Base-by-base conservation (phyloP, 2,888 invertebrate genomes). In the Eustalomyia histrio region DNA sequence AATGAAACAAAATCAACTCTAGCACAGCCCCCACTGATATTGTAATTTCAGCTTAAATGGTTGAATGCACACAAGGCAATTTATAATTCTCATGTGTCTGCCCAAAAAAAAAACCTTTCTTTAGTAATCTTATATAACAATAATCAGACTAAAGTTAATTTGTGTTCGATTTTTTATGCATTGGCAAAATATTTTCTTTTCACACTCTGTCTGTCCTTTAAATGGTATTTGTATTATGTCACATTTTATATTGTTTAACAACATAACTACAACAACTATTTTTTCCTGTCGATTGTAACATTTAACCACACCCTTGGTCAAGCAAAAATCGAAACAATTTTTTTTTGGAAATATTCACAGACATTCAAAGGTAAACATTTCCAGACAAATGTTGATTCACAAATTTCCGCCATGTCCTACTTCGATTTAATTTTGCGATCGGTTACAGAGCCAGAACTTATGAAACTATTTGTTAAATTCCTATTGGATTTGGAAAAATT, bases 361-460 rank as follows among this genome's bases (percentile, higher is more conserved):
- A 91, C 89, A 89, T 90, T 90, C 88, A 89, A 91, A 89, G 91
- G 90, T 88, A 91, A 91, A 90, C 89, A 91, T 91, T 93, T 94
- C 90, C 94, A 97, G 97, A 96, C 94, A 90, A 95, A 96, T 79
- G 93, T 95, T 85, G 95, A 95, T 84, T 98, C 99, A 90, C 95
- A 98, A 88, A 94, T 97, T 76, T 96, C 98, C 63, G 97, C 98
- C 10, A 97, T 96, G 87, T 96, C 97, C 8, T 99, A 99, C 91
- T 93, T 98, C 82, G 98, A 99, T 91, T 92, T 99, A 84, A 94
- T 97, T 86, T 90, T 99, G 82, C 93, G 98, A 61, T 96, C 96
- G 65, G 95, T 97, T 14, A 95, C 96, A 0, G 95, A 96, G 85
- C 95, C 96, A 0, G 95, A 96, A 0, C 92, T 99, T 68, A 91